Conservation (phyloP, 2,888 invertebrate species). For the Dascillus cervinus region DNA sequence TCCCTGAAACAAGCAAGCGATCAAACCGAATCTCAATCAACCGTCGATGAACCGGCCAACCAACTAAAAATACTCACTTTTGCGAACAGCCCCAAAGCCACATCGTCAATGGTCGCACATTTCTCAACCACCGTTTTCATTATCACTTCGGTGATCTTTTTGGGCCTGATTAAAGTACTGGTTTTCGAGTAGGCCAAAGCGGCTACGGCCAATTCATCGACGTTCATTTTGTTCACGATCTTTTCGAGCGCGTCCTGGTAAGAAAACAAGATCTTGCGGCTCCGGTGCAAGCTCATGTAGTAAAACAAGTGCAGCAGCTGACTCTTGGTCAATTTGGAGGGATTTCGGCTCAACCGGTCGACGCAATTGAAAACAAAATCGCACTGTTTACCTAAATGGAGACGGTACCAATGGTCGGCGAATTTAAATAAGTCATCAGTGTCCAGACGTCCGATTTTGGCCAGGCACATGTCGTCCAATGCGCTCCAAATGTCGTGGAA, state of each 20-base stretch:
- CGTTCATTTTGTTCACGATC: conserved; percentile 47
- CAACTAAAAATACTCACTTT: conserved; percentile 9
- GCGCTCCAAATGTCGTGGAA: conserved; percentile 59
- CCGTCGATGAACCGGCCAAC: not conserved
- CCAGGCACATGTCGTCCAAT: conserved; percentile 57
- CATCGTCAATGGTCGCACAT: conserved; percentile 1
- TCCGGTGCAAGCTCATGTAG: conserved; percentile 54
- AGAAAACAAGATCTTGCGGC: conserved; percentile 53
- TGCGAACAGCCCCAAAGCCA: conserved; percentile 2
- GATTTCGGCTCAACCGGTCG: conserved; percentile 2
- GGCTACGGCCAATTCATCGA: conserved; percentile 63
- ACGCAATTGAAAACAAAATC: conserved; percentile 44
- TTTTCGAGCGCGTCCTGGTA: conserved; percentile 52
- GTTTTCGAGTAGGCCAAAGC: conserved; percentile 42
- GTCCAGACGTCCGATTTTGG: conserved; percentile 44
- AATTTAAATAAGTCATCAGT: conserved; percentile 49
- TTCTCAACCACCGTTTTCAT: conserved; percentile 5
- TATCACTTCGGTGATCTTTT: not conserved
- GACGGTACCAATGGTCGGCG: conserved; percentile 56
- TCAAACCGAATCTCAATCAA: not conserved
- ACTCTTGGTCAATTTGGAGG: conserved; percentile 45
- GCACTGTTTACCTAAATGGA: conserved; percentile 46
- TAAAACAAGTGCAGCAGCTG: conserved; percentile 63
- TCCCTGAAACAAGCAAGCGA: conserved; percentile 5
- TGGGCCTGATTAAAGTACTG: conserved; percentile 3